Base-by-base conservation (phyloP, 1,140 invertebrate species). In the Euglossa dilemma region DNA sequence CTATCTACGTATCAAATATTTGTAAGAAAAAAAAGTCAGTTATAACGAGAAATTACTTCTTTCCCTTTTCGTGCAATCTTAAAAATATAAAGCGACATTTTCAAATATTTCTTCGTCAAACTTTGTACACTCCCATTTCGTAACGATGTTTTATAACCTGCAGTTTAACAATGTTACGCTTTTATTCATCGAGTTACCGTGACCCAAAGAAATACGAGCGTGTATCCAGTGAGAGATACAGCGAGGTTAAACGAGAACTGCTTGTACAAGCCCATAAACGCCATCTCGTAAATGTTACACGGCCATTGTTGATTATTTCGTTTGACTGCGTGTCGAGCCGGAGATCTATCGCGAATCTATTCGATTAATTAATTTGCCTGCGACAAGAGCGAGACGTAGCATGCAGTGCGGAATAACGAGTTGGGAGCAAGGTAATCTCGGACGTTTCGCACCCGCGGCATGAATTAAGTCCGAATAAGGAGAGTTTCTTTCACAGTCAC, bases 401-500 rank as follows among this genome's bases (percentile, higher is more conserved):
- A 36, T 45, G 71, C 71, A n/a, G 25, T 9, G 11, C 11, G 47
- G 75, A 77, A 77, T 66, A 66, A 66, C 18, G 75, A 66, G 61
- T 36, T 47, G 12, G n/a, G 28, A 25, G 28, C 50, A 25, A 25
- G 0, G 63, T 77, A 77, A 77, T 77, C 75, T 43, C 47, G 23
- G 5, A 0, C 43, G n/a, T 61, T 63, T 64, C 59, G 20, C 20
- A 25, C 59, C 20, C 50, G 28, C 18, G 8, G 36, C 0, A 54
- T 43, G 75, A 56, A 77, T 77, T 45, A 77, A 56, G 14, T 23
- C 1, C 6, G 75, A 45, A 67, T 67, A 47, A 78, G 56, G 36
- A n/a, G 63, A 56, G 8, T 57, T 67, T 67, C 63, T 78, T 78
- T 67, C 75, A 16, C 36, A 57, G 63, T 78, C 75, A 54, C 75